These are phyloP conservation scores for Amazona guildingii DNA, from an alignment of 2,113 vertebrate genomes.

Conservation along the genomic window DNA sequence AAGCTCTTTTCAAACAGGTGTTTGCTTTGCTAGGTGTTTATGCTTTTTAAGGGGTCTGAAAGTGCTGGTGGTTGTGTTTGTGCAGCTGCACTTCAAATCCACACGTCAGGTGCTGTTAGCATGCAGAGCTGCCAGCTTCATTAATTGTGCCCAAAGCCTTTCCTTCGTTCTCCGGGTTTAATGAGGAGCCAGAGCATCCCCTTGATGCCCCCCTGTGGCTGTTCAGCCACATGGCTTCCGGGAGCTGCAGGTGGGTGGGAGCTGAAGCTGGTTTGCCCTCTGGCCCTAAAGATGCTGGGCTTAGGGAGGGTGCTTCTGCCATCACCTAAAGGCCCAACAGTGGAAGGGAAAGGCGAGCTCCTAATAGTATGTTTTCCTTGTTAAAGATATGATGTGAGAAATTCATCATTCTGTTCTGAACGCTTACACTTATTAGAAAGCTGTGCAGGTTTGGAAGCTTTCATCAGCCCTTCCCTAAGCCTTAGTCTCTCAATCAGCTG, in stretches of 20 bases:
- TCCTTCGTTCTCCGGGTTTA: neutral
- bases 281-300: neutral
- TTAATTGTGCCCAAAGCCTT: neutral
- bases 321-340: neutral
- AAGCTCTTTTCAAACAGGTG: slow-evolving; percentile 1
- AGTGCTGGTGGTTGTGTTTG: neutral
- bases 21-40: neutral
- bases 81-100: neutral
- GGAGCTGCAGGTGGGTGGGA: neutral
- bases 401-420: neutral
- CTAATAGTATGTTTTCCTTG: neutral
- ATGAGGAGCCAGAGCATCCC: neutral
- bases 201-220: slow-evolving; percentile 13
- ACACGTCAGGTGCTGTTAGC: neutral
- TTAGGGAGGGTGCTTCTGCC: neutral
- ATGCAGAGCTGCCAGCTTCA: neutral
- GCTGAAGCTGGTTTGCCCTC: neutral
- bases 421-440: neutral
- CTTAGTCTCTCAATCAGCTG: fast-evolving
- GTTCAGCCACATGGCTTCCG: neutral
- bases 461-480: neutral
- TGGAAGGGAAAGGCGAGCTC: neutral
- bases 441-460: neutral
- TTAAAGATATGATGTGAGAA: neutral
- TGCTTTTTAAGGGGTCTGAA: neutral